Percentiles rank a stretch among this genome's conserved stretches.
Evolutionary conservation across 2,888 invertebrate species (phyloP).

Genomic region (Galeruca laticollis): DNA sequence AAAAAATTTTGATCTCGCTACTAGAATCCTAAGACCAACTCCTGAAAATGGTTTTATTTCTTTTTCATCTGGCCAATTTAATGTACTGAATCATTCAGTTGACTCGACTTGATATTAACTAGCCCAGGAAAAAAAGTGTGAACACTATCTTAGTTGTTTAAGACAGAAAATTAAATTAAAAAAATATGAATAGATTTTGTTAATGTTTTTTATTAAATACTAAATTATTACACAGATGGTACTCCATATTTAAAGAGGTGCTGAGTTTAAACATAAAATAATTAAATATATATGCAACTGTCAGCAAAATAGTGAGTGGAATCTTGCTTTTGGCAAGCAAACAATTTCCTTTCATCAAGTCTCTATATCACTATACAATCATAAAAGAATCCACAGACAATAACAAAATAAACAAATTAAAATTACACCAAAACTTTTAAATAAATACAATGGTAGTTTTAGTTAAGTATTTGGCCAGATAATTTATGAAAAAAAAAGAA

Average conservation of each 20-base stretch:
- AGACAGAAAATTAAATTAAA: conserved; percentile 41
- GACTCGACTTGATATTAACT: conserved; percentile 12
- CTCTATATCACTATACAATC: conserved; percentile 44
- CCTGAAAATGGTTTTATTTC: too few species aligned
- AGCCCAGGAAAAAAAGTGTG: conserved; percentile 38
- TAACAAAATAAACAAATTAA: conserved; percentile 38
- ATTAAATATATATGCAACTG: conserved; percentile 20
- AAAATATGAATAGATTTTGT: conserved; percentile 35
- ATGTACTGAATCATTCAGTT: background rate
- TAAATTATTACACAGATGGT: conserved; percentile 41
- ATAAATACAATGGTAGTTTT: conserved; percentile 33
- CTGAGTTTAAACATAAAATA: conserved; percentile 39
- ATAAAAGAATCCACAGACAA: conserved; percentile 45
- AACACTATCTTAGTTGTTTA: conserved; percentile 13
- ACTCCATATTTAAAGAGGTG: conserved; percentile 40
- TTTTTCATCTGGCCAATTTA: too few species aligned
- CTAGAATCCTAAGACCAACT: too few species aligned
- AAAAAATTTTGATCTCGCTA: too few species aligned
- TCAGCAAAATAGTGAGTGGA: conserved; percentile 11
- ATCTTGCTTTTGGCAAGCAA: conserved; percentile 35
- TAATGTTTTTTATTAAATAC: conserved; percentile 47
- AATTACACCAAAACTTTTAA: conserved; percentile 35
- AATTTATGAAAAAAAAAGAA: conserved; percentile 17
- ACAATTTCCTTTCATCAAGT: conserved; percentile 22
- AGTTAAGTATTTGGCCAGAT: conserved; percentile 29